These are phyloP conservation scores for Epirrita christyi DNA, from an alignment of 2,888 invertebrate genomes.

Conservation along the genomic window DNA sequence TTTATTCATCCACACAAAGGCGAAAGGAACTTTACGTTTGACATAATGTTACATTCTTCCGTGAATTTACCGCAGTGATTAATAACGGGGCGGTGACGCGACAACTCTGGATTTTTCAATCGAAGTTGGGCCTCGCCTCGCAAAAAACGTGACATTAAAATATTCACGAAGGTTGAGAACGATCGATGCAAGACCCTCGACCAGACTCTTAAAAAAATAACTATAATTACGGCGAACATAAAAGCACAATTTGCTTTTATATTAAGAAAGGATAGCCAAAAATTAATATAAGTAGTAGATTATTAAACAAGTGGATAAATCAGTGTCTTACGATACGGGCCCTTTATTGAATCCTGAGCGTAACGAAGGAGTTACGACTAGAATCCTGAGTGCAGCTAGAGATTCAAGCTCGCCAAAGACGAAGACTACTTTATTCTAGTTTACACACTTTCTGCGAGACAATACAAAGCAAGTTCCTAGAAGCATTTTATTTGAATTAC, in stretches of 20 bases:
- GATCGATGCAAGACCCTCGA: slow-evolving; percentile 43
- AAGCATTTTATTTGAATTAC: too few species aligned
- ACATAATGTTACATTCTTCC: slow-evolving; percentile 44
- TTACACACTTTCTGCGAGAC: too few species aligned
- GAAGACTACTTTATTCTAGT: too few species aligned
- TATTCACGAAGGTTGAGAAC: slow-evolving; percentile 51
- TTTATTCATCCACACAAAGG: slow-evolving; percentile 32
- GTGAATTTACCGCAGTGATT: slow-evolving; percentile 51
- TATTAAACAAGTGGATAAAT: too few species aligned
- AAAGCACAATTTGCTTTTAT: not conserved
- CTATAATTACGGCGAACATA: slow-evolving; percentile 16
- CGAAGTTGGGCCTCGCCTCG: slow-evolving; percentile 49
- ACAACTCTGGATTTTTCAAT: slow-evolving; percentile 58
- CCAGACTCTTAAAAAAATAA: slow-evolving; percentile 18
- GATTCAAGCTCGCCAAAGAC: too few species aligned
- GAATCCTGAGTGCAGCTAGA: too few species aligned
- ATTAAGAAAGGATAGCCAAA: too few species aligned
- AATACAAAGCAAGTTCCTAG: too few species aligned
- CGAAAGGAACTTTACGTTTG: slow-evolving; percentile 34
- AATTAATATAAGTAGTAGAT: too few species aligned
- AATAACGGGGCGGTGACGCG: slow-evolving; percentile 54
- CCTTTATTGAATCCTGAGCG: too few species aligned
- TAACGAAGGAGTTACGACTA: too few species aligned
- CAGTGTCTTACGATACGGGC: too few species aligned
- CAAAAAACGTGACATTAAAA: slow-evolving; percentile 59